phyloP scores from a whole-genome alignment of 1,140 invertebrate genomes.

The Drosophila equinoxialis region DNA sequence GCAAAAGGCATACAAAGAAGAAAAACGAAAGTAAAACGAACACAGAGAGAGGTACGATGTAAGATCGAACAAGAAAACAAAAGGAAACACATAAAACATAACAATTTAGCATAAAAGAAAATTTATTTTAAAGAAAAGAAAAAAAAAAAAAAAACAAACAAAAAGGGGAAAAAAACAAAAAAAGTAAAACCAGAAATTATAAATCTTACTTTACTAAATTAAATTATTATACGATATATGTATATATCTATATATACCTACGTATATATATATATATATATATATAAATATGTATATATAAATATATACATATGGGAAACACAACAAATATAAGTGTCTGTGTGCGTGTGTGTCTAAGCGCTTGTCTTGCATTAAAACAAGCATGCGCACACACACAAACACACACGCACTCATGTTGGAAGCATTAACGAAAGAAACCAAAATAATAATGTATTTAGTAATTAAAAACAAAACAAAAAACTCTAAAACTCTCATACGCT shows the following conservation, averaged over 20 bases:
- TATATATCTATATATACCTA: conserved; percentile 41
- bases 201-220: conserved; percentile 81
- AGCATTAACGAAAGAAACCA: conserved; percentile 67
- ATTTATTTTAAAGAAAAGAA: conserved; percentile 66
- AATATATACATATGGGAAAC: conserved; percentile 51
- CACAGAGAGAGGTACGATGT: conserved; percentile 63
- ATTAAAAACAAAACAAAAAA: conserved; percentile 36
- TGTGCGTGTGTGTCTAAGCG: conserved; percentile 21
- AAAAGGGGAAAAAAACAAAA: conserved; percentile 20
- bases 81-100: conserved; percentile 54
- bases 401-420: conserved; percentile 29
- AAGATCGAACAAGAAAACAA: conserved; percentile 64
- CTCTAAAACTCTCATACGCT: not conserved
- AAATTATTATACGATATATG: conserved; percentile 48
- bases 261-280: conserved; percentile 50
- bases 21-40: conserved; percentile 20
- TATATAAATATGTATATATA: conserved; percentile 44
- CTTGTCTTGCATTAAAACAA: conserved; percentile 2
- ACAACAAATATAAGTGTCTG: conserved; percentile 46
- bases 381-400: conserved; percentile 38
- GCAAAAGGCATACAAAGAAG: conserved; percentile 15
- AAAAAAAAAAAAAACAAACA: conserved; percentile 50
- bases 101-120: conserved; percentile 69
- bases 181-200: conserved; percentile 76
- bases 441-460: conserved; percentile 70